phyloP scores from a whole-genome alignment of 2,797 vertebrate species.

The Phrynocephalus vlangalii region DNA sequence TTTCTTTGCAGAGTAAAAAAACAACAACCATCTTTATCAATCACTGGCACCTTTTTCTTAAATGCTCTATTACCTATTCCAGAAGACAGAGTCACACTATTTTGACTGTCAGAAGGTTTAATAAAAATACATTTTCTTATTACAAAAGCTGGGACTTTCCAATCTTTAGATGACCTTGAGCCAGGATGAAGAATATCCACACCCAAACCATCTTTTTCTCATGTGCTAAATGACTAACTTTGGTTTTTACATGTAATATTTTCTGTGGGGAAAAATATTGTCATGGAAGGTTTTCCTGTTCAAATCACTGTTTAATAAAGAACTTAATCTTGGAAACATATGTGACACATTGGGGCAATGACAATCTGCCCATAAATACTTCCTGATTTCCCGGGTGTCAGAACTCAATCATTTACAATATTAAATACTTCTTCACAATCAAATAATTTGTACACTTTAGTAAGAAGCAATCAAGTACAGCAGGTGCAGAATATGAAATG shows the following conservation, averaged over 20 bases:
- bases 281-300: background rate
- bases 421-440: background rate
- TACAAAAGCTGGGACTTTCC: conserved; percentile 1
- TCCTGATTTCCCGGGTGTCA: background rate
- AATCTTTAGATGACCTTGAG: background rate
- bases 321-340: background rate
- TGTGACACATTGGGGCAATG: background rate
- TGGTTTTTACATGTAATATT: background rate
- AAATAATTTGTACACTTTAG: background rate
- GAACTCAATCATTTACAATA: background rate
- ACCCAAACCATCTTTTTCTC: background rate
- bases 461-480: background rate
- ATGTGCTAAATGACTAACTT: background rate
- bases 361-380: background rate
- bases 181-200: too few relatives aligned
- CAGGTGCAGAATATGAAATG: background rate
- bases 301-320: background rate
- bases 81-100: background rate
- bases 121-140: background rate
- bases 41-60: background rate
- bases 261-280: background rate
- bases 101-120: background rate
- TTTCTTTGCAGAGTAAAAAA: too few relatives aligned
- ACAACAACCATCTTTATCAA: conserved; percentile 6
- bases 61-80: conserved; percentile 1